A percentile compares a stretch with the other conserved stretches of the same genome.
Conservation (phyloP, 1,140 invertebrate genomes). For the Radopholus similis region DNA sequence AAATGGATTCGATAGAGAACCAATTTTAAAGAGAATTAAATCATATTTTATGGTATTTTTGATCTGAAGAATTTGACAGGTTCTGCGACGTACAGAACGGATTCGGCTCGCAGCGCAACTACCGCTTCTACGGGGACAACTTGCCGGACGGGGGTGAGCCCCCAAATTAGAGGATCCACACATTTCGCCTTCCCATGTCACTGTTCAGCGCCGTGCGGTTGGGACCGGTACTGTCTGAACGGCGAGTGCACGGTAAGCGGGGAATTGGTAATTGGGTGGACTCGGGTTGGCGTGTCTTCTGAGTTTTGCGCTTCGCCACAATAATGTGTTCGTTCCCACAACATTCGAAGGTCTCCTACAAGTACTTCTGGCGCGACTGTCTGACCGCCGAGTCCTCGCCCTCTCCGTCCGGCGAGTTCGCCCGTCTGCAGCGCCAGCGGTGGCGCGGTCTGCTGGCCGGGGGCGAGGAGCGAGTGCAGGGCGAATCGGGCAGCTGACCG, state of each 20-base stretch:
- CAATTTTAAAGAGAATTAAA: too few relatives aligned
- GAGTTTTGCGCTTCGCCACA: background rate
- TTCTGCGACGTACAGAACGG: conserved; percentile 55
- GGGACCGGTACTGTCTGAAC: conserved; percentile 55
- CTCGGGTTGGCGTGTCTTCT: background rate
- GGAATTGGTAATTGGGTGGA: conserved; percentile 24
- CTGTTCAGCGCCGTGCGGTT: conserved; percentile 50
- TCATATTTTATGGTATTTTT: conserved; percentile 12
- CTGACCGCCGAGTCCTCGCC: background rate
- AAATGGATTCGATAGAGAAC: too few relatives aligned
- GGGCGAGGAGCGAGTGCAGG: background rate
- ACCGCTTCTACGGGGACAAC: conserved; percentile 60
- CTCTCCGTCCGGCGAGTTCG: background rate
- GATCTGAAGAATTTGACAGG: too few relatives aligned
- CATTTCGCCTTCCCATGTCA: background rate
- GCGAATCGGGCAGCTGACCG: background rate
- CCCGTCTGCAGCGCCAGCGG: conserved; percentile 1
- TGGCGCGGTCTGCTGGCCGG: background rate
- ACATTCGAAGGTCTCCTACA: background rate
- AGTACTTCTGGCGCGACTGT: conserved; percentile 20
- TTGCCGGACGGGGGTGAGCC: conserved; percentile 50
- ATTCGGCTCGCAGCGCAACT: conserved; percentile 51
- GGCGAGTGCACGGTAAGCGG: conserved; percentile 57
- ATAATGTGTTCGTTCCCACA: background rate
- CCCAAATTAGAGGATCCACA: background rate